Base-by-base conservation (phyloP, 2,888 invertebrate species). In the Tortricodes alternella region DNA sequence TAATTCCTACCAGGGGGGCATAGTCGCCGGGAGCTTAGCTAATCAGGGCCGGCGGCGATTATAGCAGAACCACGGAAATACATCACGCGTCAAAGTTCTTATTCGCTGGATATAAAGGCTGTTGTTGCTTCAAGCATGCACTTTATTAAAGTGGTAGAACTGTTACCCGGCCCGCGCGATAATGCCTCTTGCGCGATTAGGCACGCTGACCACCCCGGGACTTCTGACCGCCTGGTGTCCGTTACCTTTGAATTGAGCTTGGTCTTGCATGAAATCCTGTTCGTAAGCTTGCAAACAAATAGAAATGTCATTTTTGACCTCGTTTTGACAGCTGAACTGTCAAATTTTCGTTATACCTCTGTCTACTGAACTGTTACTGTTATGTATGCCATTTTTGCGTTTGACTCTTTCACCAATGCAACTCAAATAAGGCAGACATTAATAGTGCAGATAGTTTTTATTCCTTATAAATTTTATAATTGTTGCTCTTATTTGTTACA, bases 121-220 rank as follows among this genome's bases (percentile, higher is more conserved):
- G n/a, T n/a, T n/a, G n/a, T n/a, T n/a, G n/a, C n/a, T n/a, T n/a
- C n/a, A n/a, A n/a, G n/a, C n/a, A n/a, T n/a, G n/a, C n/a, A n/a
- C n/a, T n/a, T n/a, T n/a, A n/a, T n/a, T n/a, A n/a, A n/a, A n/a
- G n/a, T n/a, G n/a, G n/a, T n/a, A n/a, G n/a, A n/a, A n/a, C n/a
- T n/a, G n/a, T n/a, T n/a, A 85, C 77, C 78, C 77, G 72, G 71
- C 74, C 70, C 79, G 74, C 75, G 80, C 85, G 89, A 86, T 88
- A 89, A 89, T 85, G 79, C 83, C 82, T 80, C 79, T 77, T 86
- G 88, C 83, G 79, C 89, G 88, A 89, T 87, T 89, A 86, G 83
- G 69, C 82, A 71, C 74, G 74, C 83, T 87, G 88, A 86, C 88
- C 88, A 76, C 84, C 74, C 75, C 78, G 71, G 70, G 70, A 68